These are phyloP conservation scores for Archaeoteleia sp. DNA, from an alignment of 2,888 invertebrate species.

Conservation along the genomic window DNA sequence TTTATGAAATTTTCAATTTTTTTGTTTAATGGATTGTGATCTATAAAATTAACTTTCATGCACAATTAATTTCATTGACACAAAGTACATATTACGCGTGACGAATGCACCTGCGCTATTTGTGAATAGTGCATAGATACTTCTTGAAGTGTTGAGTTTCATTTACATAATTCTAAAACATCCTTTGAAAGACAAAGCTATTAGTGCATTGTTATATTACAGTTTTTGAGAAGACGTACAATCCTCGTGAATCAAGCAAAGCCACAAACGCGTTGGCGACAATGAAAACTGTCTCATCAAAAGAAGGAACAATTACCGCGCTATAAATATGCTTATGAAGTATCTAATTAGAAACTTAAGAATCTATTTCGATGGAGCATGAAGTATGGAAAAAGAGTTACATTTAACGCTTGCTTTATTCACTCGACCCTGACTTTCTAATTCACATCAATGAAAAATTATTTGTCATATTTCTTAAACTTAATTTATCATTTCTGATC, in stretches of 20 bases:
- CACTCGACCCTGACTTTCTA: constrained; percentile 50
- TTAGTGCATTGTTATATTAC: background rate
- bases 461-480: background rate
- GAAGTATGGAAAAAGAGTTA: constrained; percentile 29
- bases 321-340: no score
- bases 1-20: no score
- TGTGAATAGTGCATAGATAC: no score
- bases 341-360: constrained; percentile 18
- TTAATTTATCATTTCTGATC: background rate
- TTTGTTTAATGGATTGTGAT: no score
- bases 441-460: constrained; percentile 14
- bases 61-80: no score
- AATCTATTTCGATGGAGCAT: constrained; percentile 19
- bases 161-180: background rate
- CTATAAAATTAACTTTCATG: no score
- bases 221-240: background rate
- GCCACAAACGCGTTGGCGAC: background rate
- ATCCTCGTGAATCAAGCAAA: background rate
- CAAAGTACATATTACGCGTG: no score
- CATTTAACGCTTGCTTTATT: constrained; percentile 50
- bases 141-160: no score
- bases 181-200: background rate
- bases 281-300: background rate
- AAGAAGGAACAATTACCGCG: constrained; percentile 39
- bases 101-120: no score